Percentiles rank a stretch among this genome's conserved stretches.
These are phyloP conservation scores for Tipula unca DNA, from an alignment of 2,888 invertebrate species.

Conservation along the genomic window DNA sequence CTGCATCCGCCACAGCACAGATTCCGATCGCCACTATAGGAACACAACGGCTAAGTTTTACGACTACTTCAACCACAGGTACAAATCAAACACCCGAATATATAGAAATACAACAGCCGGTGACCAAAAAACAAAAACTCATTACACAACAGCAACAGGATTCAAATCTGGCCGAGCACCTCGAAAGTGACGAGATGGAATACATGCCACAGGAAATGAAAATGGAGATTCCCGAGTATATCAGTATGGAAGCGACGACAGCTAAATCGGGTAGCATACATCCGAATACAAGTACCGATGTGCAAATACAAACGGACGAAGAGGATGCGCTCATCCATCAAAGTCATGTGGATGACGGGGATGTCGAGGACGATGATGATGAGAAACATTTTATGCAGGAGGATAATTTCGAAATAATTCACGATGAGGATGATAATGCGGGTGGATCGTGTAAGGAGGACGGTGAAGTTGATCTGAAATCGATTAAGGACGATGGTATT, in stretches of 20 bases:
- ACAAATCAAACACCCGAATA: neutral
- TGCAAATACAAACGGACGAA: slow-evolving; percentile 15
- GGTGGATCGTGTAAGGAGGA: neutral
- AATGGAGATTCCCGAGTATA: slow-evolving; percentile 49
- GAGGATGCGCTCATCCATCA: neutral
- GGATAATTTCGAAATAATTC: slow-evolving; percentile 8
- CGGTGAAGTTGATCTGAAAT: neutral
- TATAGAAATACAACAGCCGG: slow-evolving; percentile 17
- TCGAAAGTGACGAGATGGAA: slow-evolving; percentile 14
- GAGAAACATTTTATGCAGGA: slow-evolving; percentile 2
- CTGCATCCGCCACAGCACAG: neutral
- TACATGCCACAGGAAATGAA: slow-evolving; percentile 35
- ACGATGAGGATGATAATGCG: neutral
- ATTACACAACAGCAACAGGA: neutral
- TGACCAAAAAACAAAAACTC: neutral
- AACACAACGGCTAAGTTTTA: neutral
- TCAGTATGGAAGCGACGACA: slow-evolving; percentile 35
- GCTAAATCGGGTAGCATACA: neutral
- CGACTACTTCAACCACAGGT: neutral
- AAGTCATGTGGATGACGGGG: neutral
- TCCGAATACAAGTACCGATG: neutral
- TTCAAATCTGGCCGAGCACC: neutral
- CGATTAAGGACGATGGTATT: neutral
- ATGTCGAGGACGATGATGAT: slow-evolving; percentile 8
- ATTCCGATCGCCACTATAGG: neutral